phyloP scores from a whole-genome alignment of 2,888 invertebrate species.

The Endotricha flammealis region DNA sequence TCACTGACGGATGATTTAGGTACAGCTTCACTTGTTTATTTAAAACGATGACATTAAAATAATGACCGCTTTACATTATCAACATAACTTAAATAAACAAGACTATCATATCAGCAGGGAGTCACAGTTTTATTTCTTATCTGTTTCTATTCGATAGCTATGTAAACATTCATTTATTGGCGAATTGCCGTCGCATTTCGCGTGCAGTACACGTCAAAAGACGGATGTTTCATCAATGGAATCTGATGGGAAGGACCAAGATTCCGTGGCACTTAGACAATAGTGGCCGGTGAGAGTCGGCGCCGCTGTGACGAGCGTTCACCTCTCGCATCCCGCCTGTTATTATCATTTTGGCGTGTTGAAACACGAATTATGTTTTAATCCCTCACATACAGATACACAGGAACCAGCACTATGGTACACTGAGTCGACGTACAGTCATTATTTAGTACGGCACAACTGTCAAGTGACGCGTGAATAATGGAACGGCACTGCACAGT shows the following conservation, averaged over 20 bases:
- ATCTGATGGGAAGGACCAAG: conserved; percentile 75
- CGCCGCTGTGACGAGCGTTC: conserved; percentile 75
- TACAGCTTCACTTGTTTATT: conserved; percentile 27
- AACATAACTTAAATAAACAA: conserved; percentile 23
- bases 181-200: conserved; percentile 48
- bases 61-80: too few relatives aligned
- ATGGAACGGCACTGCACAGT: conserved; percentile 32
- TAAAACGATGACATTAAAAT: too few relatives aligned
- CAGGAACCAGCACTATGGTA: conserved; percentile 57
- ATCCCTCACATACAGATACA: conserved; percentile 45
- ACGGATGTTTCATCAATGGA: conserved; percentile 69
- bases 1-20: conserved; percentile 3
- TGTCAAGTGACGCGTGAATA: conserved; percentile 71
- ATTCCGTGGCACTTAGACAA: conserved; percentile 76
- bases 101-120: conserved; percentile 19
- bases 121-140: conserved; percentile 50
- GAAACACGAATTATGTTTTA: conserved; percentile 26
- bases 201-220: conserved; percentile 58
- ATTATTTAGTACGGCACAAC: conserved; percentile 63
- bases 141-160: conserved; percentile 43
- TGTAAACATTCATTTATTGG: conserved; percentile 50
- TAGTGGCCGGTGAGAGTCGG: conserved; percentile 74
- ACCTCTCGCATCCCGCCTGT: conserved; percentile 68
- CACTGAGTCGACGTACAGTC: conserved; percentile 58
- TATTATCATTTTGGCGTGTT: conserved; percentile 43